These are phyloP conservation scores for Laticauda colubrina DNA, from an alignment of 2,113 vertebrate species.

Conservation along the genomic window DNA sequence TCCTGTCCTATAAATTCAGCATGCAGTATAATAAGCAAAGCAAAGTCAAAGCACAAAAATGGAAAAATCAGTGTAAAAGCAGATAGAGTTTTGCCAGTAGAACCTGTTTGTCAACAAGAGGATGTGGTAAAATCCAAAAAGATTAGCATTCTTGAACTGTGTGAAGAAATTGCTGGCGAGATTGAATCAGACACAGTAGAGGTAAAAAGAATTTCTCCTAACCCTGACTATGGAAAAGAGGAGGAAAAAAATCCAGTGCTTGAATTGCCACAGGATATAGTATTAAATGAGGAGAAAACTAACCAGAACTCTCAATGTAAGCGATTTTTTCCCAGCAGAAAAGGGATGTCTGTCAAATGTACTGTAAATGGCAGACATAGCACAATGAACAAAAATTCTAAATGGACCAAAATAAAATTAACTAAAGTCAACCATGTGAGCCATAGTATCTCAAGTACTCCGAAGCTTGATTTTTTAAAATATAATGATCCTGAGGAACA, in stretches of 20 bases:
- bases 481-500: constrained; percentile 52
- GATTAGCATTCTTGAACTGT: constrained; percentile 91
- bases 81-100: constrained; percentile 52
- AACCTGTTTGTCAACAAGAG: constrained; percentile 43
- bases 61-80: constrained; percentile 56
- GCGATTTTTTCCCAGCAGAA: constrained; percentile 91
- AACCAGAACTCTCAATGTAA: constrained; percentile 74
- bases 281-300: constrained; percentile 56
- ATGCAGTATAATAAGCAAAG: constrained; percentile 44
- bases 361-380: constrained; percentile 79
- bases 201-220: constrained; percentile 77
- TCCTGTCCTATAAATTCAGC: constrained; percentile 49
- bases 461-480: constrained; percentile 61
- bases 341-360: constrained; percentile 84
- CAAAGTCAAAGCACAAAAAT: constrained; percentile 55
- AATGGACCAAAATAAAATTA: constrained; percentile 95
- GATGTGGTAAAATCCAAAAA: constrained; percentile 72
- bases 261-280: constrained; percentile 53
- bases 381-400: constrained; percentile 75
- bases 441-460: constrained; percentile 61
- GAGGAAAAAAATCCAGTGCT: constrained; percentile 48
- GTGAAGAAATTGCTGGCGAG: constrained; percentile 96
- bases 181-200: constrained; percentile 94
- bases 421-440: constrained; percentile 72
- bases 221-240: constrained; percentile 50